These are phyloP conservation scores for Phataginus tricuspis DNA, from an alignment of 2,797 vertebrate species.

Conservation along the genomic window DNA sequence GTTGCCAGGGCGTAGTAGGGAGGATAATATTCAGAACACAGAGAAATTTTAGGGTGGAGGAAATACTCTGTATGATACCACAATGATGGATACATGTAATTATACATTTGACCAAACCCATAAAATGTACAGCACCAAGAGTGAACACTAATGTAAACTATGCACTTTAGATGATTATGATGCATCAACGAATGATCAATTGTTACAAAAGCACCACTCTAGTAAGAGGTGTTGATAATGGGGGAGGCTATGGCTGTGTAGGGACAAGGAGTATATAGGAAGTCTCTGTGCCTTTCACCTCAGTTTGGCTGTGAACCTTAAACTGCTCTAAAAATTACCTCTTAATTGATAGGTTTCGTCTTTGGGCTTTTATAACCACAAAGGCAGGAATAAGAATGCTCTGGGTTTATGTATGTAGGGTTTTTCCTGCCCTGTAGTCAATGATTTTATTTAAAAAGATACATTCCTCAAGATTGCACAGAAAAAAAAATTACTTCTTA, in stretches of 20 bases:
- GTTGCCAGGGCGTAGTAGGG: background rate
- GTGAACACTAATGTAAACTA: background rate
- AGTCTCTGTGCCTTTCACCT: background rate
- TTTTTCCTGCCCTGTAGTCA: background rate
- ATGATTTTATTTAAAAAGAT: slow-evolving; percentile 2
- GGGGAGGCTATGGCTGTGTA: background rate
- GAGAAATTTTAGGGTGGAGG: background rate
- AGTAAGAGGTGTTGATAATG: background rate
- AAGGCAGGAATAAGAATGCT: background rate
- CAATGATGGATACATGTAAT: background rate
- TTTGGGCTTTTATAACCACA: background rate
- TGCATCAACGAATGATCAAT: background rate
- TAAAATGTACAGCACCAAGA: background rate
- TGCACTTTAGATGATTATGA: background rate
- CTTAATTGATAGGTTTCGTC: background rate
- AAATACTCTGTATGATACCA: background rate
- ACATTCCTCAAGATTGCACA: background rate
- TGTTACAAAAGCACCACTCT: background rate
- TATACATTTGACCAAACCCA: background rate
- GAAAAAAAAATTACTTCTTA: background rate
- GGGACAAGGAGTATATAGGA: background rate
- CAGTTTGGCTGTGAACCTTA: background rate
- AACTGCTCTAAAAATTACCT: background rate
- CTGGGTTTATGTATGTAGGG: background rate
- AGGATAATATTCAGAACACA: background rate